Percentiles rank a stretch among this genome's conserved stretches.
These are phyloP conservation scores for Hypsibius dujardini DNA, from an alignment of 1,140 invertebrate genomes.

Conservation along the genomic window DNA sequence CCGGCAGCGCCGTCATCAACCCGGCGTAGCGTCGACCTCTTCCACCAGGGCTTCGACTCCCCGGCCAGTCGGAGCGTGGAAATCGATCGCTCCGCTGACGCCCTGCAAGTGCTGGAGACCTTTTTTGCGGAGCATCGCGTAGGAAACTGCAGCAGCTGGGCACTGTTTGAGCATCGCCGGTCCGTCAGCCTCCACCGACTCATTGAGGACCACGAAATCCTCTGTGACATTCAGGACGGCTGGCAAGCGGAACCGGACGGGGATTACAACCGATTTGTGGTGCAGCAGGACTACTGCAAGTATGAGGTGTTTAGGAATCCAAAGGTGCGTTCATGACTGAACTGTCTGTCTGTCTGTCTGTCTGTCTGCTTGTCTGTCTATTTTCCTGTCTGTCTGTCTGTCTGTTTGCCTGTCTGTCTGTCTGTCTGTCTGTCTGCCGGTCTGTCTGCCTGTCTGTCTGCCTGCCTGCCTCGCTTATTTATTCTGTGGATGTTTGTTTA, in stretches of 20 bases:
- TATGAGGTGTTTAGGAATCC: slow-evolving; percentile 41
- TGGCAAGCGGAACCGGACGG: slow-evolving; percentile 32
- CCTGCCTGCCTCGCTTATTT: too few species aligned
- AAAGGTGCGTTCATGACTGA: too few species aligned
- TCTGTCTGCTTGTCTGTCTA: too few species aligned
- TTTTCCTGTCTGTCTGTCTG: too few species aligned
- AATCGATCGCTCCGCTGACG: not conserved
- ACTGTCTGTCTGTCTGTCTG: too few species aligned
- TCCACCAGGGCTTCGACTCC: not conserved
- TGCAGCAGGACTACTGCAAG: slow-evolving; percentile 38
- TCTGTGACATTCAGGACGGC: slow-evolving; percentile 35
- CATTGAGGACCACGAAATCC: slow-evolving; percentile 43
- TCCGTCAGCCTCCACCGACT: slow-evolving; percentile 29
- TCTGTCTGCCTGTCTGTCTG: too few species aligned
- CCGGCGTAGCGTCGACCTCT: not conserved
- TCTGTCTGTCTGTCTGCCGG: too few species aligned
- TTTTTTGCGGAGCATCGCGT: not conserved
- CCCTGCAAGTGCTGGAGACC: not conserved
- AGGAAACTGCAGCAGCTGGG: not conserved
- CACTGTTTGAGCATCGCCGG: not conserved
- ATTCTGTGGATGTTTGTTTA: too few species aligned
- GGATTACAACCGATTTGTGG: slow-evolving; percentile 36
- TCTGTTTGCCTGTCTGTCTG: too few species aligned
- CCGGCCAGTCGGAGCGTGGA: not conserved
- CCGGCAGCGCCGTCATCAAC: too few species aligned